These are phyloP conservation scores for Alcedo atthis DNA, from an alignment of 2,797 vertebrate genomes.

Conservation along the genomic window DNA sequence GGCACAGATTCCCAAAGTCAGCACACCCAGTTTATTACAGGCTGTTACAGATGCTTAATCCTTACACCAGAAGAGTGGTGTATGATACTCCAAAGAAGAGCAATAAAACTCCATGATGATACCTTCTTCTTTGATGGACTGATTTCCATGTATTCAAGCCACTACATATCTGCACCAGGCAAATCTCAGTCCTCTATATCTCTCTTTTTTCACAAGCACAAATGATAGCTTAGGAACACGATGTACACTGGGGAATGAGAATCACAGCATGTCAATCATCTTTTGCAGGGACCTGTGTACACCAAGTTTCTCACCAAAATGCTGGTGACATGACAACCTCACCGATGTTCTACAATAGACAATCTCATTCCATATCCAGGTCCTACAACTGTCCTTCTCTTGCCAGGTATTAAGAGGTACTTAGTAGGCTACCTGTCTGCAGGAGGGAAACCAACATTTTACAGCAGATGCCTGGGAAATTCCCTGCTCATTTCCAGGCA, in stretches of 20 bases:
- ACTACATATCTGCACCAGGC: not conserved
- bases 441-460: not conserved
- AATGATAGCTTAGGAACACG: not conserved
- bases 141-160: not conserved
- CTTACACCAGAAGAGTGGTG: not conserved
- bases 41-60: not conserved
- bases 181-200: not conserved
- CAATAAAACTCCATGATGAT: fast-evolving
- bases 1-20: not conserved
- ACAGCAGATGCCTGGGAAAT: not conserved
- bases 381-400: not conserved
- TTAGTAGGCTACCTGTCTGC: not conserved
- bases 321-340: not conserved
- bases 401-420: not conserved
- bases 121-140: not conserved
- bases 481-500: not conserved
- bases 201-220: not conserved
- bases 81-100: not conserved
- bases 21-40: not conserved
- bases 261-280: not conserved
- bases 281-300: not conserved
- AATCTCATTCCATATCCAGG: not conserved
- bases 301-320: not conserved
- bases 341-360: not conserved
- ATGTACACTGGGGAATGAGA: not conserved